Evolutionary conservation across 2,888 invertebrate species (phyloP), one percentile per base, ranked within the genome.

Genomic region (Octonoba sinensis): DNA sequence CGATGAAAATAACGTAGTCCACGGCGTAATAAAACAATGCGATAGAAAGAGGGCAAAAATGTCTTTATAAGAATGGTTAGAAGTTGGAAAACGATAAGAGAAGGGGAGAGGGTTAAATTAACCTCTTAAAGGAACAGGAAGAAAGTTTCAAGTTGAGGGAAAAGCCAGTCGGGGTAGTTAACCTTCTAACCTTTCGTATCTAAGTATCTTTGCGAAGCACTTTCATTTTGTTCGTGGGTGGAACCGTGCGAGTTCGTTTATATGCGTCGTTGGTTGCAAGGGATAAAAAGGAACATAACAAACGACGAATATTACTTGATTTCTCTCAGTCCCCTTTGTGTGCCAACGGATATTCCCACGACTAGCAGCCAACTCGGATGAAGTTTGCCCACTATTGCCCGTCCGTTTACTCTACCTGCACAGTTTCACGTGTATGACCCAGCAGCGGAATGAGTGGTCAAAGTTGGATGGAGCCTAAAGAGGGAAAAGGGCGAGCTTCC

Each of bases 141-240:
- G 77, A 56, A 56, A 70, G 70, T 59, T 74, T 57, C 36, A 66
- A 22, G 66, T 18, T 18, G 46, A 56, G 65, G 56, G 47, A 46
- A 47, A 56, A 67, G 51, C 44, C 11, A 51, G 60, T 62, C 59
- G 49, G 65, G 65, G 65, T 64, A 77, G 70, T 77, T 77, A 77
- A 77, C 70, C 71, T 77, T 64, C 71, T 64, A 77, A 65, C 71
- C 56, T 77, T 65, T 77, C 46, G 44, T 56, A 49, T 47, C 46
- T 71, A 77, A 77, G 71, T 77, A 77, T 77, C 71, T 77, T 77
- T 77, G 70, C 70, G 47, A 70, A 70, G 76, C 76, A 70, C 69
- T 77, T 77, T 77, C 64, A 70, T 77, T 77, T 70, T 56, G 77
- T 70, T 27, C 57, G 57, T 65, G 62, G 64, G 77, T 60, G 54